phyloP scores from a whole-genome alignment of 2,113 vertebrate species.

The Etia nguti region DNA sequence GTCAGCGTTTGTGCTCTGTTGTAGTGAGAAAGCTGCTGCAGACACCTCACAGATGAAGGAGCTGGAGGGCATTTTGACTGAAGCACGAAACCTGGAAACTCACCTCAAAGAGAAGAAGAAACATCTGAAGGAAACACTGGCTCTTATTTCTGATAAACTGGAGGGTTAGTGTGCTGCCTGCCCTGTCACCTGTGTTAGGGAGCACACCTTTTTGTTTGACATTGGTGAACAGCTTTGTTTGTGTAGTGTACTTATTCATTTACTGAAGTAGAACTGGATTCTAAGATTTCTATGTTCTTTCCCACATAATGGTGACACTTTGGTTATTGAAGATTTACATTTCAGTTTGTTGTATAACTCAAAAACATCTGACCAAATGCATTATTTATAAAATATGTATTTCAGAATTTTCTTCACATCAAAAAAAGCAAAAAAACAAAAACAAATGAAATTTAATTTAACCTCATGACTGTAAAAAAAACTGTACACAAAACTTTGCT shows the following conservation, averaged over 20 bases:
- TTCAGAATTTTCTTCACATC: neutral
- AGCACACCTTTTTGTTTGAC: neutral
- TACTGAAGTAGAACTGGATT: neutral
- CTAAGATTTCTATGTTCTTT: neutral
- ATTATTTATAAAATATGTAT: neutral
- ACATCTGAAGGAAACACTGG: slow-evolving; percentile 52
- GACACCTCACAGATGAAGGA: slow-evolving; percentile 59
- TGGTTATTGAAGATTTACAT: neutral
- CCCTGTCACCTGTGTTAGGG: neutral
- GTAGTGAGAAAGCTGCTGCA: slow-evolving; percentile 55
- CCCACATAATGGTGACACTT: neutral
- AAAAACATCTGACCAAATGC: neutral
- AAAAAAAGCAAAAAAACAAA: accelerated
- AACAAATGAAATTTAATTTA: neutral
- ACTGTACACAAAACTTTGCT: neutral
- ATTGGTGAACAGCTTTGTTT: neutral
- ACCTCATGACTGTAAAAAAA: neutral
- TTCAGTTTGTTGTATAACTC: neutral
- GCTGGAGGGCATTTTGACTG: slow-evolving; percentile 61
- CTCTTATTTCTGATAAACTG: slow-evolving; percentile 67
- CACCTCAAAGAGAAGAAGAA: slow-evolving; percentile 68
- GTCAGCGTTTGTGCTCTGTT: neutral
- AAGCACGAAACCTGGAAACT: slow-evolving; percentile 56
- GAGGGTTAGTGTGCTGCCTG: slow-evolving; percentile 14
- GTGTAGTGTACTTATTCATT: neutral